phyloP scores from a whole-genome alignment of 2,797 vertebrate species.

The Pseudochromis fuscus region DNA sequence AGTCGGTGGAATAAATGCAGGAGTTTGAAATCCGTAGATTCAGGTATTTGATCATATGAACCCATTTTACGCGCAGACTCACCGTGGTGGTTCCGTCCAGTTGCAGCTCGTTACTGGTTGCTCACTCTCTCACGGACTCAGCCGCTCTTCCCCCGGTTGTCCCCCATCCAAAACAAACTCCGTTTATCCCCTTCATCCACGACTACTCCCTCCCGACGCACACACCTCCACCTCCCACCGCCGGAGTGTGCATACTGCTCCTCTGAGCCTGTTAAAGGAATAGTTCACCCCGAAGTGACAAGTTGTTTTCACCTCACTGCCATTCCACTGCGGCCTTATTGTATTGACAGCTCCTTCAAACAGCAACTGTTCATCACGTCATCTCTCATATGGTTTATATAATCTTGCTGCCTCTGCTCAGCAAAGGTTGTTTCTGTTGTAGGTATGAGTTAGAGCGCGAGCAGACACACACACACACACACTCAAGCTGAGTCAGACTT shows the following conservation, averaged over 20 bases:
- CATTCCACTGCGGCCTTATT: neutral
- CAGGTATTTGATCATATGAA: neutral
- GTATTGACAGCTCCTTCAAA: neutral
- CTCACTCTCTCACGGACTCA: conserved; percentile 60
- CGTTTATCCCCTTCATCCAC: conserved; percentile 68
- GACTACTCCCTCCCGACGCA: conserved; percentile 12
- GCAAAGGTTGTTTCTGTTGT: too few relatives aligned
- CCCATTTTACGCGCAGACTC: conserved; percentile 34
- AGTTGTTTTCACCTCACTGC: neutral
- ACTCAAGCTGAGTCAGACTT: neutral
- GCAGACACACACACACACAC: neutral
- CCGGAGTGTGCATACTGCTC: conserved; percentile 12
- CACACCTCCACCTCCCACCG: conserved; percentile 17
- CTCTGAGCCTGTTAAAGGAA: conserved; percentile 23
- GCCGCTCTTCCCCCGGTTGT: conserved; percentile 51
- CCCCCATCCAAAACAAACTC: conserved; percentile 79
- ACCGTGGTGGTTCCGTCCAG: conserved; percentile 57
- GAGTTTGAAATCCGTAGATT: neutral
- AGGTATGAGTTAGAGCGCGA: too few relatives aligned
- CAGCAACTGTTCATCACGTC: neutral
- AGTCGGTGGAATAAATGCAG: neutral
- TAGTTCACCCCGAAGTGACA: neutral
- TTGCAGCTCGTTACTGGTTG: conserved; percentile 30
- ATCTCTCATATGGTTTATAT: neutral
- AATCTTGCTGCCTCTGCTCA: neutral